Evolutionary conservation across 2,113 vertebrate species (phyloP), one percentile per base, ranked within the genome.

Genomic region (Zosterops borbonicus): DNA sequence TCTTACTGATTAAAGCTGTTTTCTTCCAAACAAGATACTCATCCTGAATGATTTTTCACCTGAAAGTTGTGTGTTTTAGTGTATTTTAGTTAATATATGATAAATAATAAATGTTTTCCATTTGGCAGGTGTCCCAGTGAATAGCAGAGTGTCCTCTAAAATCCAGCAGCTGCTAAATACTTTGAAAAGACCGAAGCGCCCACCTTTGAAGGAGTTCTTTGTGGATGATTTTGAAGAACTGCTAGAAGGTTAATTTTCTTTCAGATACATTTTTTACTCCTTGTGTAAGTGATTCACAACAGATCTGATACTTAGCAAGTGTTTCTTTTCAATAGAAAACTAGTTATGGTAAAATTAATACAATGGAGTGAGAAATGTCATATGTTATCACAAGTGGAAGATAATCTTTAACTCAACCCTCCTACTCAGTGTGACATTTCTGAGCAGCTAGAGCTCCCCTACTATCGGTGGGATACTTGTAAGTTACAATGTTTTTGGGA

Each of bases 121-220:
- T 91, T 33, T 83, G 77, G 13, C 97, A 99, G 99, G 99, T 89
- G 99, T 99, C 78, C 99, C 99, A 17, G 99, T 99, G 95, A 99
- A 98, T 97, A 99, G 99, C 97, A 98, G 99, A 82, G 99, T 99
- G 87, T 99, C 99, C 79, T 99, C 99, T 87, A 99, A 99, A 97
- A 99, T 99, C 97, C 99, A 99, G 96, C 99, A 99, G 97, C 98
- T 99, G 83, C 98, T 99, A 27, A 99, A 99, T 93, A 99, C 99
- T 28, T 98, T 99, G 97, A 99, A 99, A 98, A 98, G 99, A 95
- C 99, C 99, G 14, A 99, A 99, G 96, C 98, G 99, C 25, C 99
- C 99, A 8, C 99, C 99, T 1, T 94, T 99, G 94, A 98, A 98
- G 89, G 99, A 99, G 83, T 99, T 99, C 98, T 99, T 99, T 71